Evolutionary conservation across 2,797 vertebrate genomes (phyloP).

Genomic region (Rhinatrema bivittatum): DNA sequence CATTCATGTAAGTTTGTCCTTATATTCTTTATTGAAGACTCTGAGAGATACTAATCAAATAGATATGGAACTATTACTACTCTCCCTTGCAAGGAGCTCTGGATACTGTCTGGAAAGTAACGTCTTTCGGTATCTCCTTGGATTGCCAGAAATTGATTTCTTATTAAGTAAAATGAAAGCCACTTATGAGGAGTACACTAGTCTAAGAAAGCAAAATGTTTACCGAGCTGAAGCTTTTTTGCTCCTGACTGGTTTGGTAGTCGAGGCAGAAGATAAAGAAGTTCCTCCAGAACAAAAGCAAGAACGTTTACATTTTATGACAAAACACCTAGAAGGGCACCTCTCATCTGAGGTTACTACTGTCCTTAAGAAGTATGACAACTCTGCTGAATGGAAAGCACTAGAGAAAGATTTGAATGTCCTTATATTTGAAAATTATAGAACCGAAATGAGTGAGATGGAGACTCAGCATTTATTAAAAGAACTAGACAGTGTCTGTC

Average conservation of each 20-base stretch:
- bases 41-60: constrained; percentile 9
- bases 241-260: constrained; percentile 27
- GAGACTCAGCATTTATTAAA: neutral
- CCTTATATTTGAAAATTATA: constrained; percentile 8
- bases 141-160: constrained; percentile 29
- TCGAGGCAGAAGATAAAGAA: neutral
- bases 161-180: constrained; percentile 18
- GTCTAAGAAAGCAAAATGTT: constrained; percentile 17
- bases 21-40: constrained; percentile 23
- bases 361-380: constrained; percentile 15
- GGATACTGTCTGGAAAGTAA: constrained; percentile 25
- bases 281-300: constrained; percentile 27
- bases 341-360: constrained; percentile 15
- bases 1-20: neutral
- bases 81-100: constrained; percentile 16
- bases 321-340: constrained; percentile 1
- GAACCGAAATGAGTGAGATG: fast-evolving
- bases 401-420: constrained; percentile 28
- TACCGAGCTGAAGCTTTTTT: constrained; percentile 39
- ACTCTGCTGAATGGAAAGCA: constrained; percentile 17
- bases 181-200: constrained; percentile 15
- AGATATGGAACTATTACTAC: constrained; percentile 31
- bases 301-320: constrained; percentile 24
- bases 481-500: constrained; percentile 17
- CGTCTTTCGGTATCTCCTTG: constrained; percentile 34